Conservation (phyloP, 2,113 vertebrate genomes). For the Paraplagusia blochii region DNA sequence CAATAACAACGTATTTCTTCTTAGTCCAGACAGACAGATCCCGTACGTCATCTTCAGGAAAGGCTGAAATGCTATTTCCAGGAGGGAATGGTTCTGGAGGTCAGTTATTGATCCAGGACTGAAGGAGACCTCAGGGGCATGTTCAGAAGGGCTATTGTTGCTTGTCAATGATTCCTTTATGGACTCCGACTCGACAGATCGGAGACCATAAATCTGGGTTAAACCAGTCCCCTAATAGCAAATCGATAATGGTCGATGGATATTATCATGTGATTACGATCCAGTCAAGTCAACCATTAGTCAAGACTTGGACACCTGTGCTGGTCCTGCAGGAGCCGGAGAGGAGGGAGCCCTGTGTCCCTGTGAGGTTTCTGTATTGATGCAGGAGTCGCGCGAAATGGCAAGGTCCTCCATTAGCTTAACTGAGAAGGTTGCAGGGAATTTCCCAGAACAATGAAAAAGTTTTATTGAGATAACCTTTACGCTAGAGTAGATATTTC, state of each 20-base stretch:
- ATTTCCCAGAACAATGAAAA: slow-evolving; percentile 52
- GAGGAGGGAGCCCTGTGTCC: slow-evolving; percentile 1
- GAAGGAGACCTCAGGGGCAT: slow-evolving; percentile 65
- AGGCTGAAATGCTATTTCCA: slow-evolving; percentile 49
- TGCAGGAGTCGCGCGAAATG: slow-evolving; percentile 41
- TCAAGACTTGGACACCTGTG: slow-evolving; percentile 47
- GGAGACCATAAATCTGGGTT: slow-evolving; percentile 60
- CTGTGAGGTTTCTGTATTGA: slow-evolving; percentile 5
- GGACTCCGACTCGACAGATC: slow-evolving; percentile 59
- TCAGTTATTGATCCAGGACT: slow-evolving; percentile 73
- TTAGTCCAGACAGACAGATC: slow-evolving; percentile 24
- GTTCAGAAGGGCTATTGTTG: slow-evolving; percentile 64
- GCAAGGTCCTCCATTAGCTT: slow-evolving; percentile 59
- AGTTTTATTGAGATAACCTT: slow-evolving; percentile 80
- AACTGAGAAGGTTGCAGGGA: slow-evolving; percentile 53
- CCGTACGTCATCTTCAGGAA: slow-evolving; percentile 58
- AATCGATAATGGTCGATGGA: slow-evolving; percentile 69
- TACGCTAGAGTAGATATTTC: slow-evolving; percentile 76
- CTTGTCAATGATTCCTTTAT: slow-evolving; percentile 73
- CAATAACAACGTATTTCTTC: slow-evolving; percentile 40
- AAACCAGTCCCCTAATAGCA: slow-evolving; percentile 71
- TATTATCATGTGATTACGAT: slow-evolving; percentile 70
- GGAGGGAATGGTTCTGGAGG: slow-evolving; percentile 64
- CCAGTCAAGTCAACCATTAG: slow-evolving; percentile 50
- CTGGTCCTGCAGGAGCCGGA: neutral